phyloP scores from a whole-genome alignment of 2,797 vertebrate genomes.

The Otus scops region DNA sequence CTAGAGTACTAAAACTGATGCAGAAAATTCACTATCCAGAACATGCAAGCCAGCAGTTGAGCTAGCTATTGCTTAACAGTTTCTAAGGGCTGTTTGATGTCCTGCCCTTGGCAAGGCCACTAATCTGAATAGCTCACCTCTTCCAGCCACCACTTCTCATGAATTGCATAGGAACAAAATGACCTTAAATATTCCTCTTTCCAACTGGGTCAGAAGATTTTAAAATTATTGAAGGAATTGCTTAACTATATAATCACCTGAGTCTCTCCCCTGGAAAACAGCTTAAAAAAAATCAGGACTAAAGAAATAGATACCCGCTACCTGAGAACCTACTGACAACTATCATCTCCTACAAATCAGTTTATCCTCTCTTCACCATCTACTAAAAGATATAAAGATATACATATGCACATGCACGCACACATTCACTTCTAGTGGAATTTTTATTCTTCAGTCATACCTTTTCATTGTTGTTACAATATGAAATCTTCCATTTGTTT shows the following conservation, averaged over 20 bases:
- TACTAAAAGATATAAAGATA: neutral
- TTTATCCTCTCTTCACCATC: neutral
- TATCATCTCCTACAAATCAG: neutral
- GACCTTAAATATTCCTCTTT: neutral
- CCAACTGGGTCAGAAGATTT: neutral
- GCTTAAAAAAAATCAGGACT: neutral
- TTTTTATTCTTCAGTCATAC: neutral
- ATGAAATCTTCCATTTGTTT: neutral
- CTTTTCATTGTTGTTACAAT: neutral
- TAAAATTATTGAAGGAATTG: neutral
- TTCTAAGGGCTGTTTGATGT: neutral
- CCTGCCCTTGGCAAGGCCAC: neutral
- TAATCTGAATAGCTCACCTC: neutral
- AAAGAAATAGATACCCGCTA: neutral
- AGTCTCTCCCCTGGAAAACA: neutral
- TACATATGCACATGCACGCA: neutral
- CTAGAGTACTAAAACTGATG: neutral
- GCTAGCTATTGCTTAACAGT: neutral
- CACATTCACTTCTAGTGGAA: neutral
- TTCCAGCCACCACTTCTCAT: neutral
- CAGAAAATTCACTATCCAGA: neutral
- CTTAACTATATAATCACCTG: neutral
- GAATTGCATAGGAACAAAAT: neutral
- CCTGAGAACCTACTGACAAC: neutral
- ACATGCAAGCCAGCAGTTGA: neutral